These are phyloP conservation scores for Micoletzkya japonica DNA, from an alignment of 2,888 invertebrate species.

Conservation along the genomic window DNA sequence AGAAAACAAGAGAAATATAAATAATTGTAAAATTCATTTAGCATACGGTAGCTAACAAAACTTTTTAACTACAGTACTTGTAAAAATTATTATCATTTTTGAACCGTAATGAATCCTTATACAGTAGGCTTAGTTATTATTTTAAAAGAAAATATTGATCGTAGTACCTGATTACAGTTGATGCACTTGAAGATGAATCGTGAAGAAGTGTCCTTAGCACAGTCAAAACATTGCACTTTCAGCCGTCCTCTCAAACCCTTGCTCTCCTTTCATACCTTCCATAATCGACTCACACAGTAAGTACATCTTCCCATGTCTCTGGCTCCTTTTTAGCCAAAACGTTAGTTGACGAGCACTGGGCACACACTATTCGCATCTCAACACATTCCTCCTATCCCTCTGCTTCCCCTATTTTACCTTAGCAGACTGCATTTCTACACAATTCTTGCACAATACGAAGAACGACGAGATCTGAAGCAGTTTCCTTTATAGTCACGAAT, in stretches of 20 bases:
- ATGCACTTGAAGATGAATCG: slow-evolving; percentile 26
- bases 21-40: no score
- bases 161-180: slow-evolving; percentile 24
- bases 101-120: no score
- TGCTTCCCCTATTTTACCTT: not conserved
- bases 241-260: no score
- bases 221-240: slow-evolving; percentile 15
- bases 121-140: no score
- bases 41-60: no score
- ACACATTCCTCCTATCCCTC: not conserved
- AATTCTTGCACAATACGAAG: slow-evolving; percentile 17
- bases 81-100: no score
- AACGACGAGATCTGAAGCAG: slow-evolving; percentile 11
- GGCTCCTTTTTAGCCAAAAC: slow-evolving; percentile 12
- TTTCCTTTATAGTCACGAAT: no score
- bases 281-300: no score
- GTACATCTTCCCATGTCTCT: slow-evolving; percentile 2
- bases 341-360: slow-evolving; percentile 24
- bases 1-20: slow-evolving; percentile 1
- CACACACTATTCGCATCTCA: slow-evolving; percentile 7
- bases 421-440: not conserved
- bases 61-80: no score
- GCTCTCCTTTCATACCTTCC: no score
- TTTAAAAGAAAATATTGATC: no score
- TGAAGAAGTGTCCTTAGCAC: not conserved